Percentiles rank a stretch among this genome's conserved stretches.
These are phyloP conservation scores for Tetragonula carbonaria DNA, from an alignment of 2,888 invertebrate genomes.

Conservation along the genomic window DNA sequence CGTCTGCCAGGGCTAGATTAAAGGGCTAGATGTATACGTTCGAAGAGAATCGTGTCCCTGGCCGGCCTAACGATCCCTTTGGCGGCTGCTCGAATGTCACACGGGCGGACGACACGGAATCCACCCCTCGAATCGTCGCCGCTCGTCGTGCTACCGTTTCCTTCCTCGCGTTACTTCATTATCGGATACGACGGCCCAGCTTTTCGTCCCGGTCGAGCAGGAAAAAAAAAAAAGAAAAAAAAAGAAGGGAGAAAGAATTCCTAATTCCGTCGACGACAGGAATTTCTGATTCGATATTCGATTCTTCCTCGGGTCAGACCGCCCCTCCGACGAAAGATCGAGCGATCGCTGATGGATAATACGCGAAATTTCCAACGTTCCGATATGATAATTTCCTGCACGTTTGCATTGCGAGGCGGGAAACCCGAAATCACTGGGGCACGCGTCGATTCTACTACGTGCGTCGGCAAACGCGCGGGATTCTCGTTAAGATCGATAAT, in stretches of 20 bases:
- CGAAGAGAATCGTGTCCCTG: slow-evolving; percentile 54
- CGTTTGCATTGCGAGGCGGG: not conserved
- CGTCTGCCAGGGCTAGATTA: slow-evolving; percentile 68
- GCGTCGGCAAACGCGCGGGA: slow-evolving; percentile 6
- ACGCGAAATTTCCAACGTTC: not conserved
- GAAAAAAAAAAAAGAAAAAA: not conserved
- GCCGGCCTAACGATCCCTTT: slow-evolving; percentile 69
- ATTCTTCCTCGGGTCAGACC: slow-evolving; percentile 4
- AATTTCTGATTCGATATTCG: slow-evolving; percentile 34
- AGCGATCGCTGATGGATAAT: not conserved
- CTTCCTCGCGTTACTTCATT: slow-evolving; percentile 69
- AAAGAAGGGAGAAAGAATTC: too few relatives aligned
- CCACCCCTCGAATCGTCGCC: slow-evolving; percentile 50
- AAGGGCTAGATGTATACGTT: slow-evolving; percentile 63
- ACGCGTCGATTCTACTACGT: not conserved
- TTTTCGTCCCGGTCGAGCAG: not conserved
- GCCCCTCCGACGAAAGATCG: not conserved
- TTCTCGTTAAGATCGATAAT: slow-evolving; percentile 44
- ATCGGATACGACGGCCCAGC: slow-evolving; percentile 59
- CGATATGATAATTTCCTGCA: not conserved
- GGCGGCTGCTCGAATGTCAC: slow-evolving; percentile 69
- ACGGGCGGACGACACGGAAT: slow-evolving; percentile 43
- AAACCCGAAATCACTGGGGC: slow-evolving; percentile 1
- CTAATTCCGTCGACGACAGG: too few relatives aligned
- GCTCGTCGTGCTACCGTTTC: slow-evolving; percentile 37